A percentile compares a stretch with the other conserved stretches of the same genome.
These are phyloP conservation scores for Eospalax fontanierii DNA, from an alignment of 2,797 vertebrate species.

Conservation along the genomic window DNA sequence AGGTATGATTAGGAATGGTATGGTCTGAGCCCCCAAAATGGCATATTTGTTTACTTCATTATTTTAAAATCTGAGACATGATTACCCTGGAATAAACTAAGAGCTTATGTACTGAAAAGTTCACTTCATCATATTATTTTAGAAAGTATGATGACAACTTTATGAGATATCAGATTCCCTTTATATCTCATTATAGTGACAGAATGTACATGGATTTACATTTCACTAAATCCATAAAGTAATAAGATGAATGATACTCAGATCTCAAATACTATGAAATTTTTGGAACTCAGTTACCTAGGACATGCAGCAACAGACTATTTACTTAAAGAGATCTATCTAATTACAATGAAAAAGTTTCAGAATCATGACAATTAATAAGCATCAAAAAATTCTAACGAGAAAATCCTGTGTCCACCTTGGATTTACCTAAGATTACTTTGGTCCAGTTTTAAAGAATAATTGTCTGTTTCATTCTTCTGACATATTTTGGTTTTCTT, in stretches of 20 bases:
- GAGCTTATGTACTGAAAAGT: constrained; percentile 8
- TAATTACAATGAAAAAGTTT: constrained; percentile 32
- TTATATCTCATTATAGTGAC: constrained; percentile 6
- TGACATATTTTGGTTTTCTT: not conserved
- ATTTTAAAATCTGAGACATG: constrained; percentile 59
- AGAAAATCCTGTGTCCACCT: constrained; percentile 14
- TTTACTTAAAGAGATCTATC: constrained; percentile 55
- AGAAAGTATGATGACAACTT: constrained; percentile 52
- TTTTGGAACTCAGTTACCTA: constrained; percentile 30
- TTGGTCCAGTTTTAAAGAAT: constrained; percentile 38
- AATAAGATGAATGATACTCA: constrained; percentile 15
- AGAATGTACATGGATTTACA: not conserved
- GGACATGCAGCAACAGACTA: constrained; percentile 35
- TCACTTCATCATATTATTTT: constrained; percentile 29
- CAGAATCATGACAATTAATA: not conserved
- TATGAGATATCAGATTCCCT: not conserved
- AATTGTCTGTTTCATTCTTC: constrained; percentile 9
- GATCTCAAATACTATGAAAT: not conserved
- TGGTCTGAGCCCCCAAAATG: constrained; percentile 2
- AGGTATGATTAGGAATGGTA: not conserved
- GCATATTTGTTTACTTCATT: constrained; percentile 29
- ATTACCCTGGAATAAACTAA: constrained; percentile 50
- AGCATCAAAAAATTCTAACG: constrained; percentile 42
- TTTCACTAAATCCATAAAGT: constrained; percentile 22
- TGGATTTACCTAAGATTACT: constrained; percentile 29